Base-by-base conservation (phyloP, 1,140 invertebrate species). In the Drosophila arawakana region DNA sequence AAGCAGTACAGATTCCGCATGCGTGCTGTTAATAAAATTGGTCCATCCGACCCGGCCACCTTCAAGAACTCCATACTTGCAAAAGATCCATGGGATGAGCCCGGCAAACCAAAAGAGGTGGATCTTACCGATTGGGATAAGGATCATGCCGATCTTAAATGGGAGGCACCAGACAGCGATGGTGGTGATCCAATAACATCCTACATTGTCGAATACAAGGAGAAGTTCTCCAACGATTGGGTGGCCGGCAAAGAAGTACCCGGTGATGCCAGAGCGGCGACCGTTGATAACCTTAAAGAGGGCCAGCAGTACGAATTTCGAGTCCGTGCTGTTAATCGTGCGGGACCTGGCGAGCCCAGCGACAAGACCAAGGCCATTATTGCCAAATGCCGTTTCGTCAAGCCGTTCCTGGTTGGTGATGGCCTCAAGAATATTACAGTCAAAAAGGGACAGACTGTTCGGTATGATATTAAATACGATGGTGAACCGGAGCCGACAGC, bases 71-170 rank as follows among this genome's bases (percentile, higher is more conserved):
- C 96, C 34, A 96, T 98, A 30, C 92, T 99, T 49, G 98, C 98
- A 41, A 99, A 99, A 93, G 98, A 99, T 96, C 98, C 98, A 78
- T 99, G 98, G 97, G 98, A 99, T 93, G 97, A 98, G 93, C 98
- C 98, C 52, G 96, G 97, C 21, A 98, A 98, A 89, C 98, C 98
- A 9, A 96, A 95, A 60, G 95, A 96, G 85, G 96, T 98, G 58
- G 96, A 98, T 91, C 95, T 98, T n/a, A 95, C 95, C 11, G 98
- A 99, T 88, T 99, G 98, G 98, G 98, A 98, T 91, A 97, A 97
- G 80, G 97, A 98, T 90, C 97, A 98, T 91, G 98, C 98, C 39
- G 97, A 98, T 92, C 93, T 99, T 6, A 97, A 96, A 93, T 98
- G 97, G 96, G 94, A 95, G 2, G 96, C 96, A 90, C 98, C 98